Evolutionary conservation across 2,797 vertebrate genomes (phyloP).

Genomic region (Protonibea diacanthus): DNA sequence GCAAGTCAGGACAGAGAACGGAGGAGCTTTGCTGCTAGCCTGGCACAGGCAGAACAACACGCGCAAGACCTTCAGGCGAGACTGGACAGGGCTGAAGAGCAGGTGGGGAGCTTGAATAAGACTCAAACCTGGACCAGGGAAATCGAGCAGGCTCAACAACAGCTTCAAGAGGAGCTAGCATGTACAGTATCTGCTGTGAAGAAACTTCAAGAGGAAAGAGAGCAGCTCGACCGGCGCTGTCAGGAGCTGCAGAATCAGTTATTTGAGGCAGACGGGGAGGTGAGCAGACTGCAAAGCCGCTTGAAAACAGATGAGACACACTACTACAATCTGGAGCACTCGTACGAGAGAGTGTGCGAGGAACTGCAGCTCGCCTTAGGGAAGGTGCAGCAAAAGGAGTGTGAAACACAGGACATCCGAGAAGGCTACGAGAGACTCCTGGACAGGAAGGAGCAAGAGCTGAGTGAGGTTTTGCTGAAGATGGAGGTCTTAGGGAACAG

Average conservation of each 20-base stretch:
- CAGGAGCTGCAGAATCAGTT: constrained; percentile 90
- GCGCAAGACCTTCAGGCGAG: constrained; percentile 89
- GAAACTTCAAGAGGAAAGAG: constrained; percentile 86
- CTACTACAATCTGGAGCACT: constrained; percentile 88
- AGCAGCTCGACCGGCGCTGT: constrained; percentile 86
- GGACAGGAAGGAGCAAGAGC: constrained; percentile 90
- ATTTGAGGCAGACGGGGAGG: constrained; percentile 84
- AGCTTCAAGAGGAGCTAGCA: constrained; percentile 89
- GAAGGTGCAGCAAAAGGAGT: constrained; percentile 70
- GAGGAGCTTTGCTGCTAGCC: constrained; percentile 85
- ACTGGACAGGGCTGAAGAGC: constrained; percentile 85
- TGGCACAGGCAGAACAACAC: constrained; percentile 89
- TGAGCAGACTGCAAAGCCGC: constrained; percentile 85
- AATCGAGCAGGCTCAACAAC: constrained; percentile 85
- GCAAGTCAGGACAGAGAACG: constrained; percentile 93
- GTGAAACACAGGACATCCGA: constrained; percentile 77
- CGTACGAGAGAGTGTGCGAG: constrained; percentile 84
- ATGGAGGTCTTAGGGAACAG: constrained; percentile 89
- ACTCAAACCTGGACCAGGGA: constrained; percentile 77
- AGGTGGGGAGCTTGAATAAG: constrained; percentile 86
- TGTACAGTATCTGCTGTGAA: constrained; percentile 85
- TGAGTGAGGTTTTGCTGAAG: constrained; percentile 90
- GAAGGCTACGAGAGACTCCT: constrained; percentile 88
- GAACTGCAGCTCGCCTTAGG: constrained; percentile 85
- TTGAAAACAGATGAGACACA: constrained; percentile 88